Evolutionary conservation across 92 coral and sea anemone genomes (phyloP), one percentile per base, ranked within the genome.

Genomic region (Epizoanthus illoricatus): DNA sequence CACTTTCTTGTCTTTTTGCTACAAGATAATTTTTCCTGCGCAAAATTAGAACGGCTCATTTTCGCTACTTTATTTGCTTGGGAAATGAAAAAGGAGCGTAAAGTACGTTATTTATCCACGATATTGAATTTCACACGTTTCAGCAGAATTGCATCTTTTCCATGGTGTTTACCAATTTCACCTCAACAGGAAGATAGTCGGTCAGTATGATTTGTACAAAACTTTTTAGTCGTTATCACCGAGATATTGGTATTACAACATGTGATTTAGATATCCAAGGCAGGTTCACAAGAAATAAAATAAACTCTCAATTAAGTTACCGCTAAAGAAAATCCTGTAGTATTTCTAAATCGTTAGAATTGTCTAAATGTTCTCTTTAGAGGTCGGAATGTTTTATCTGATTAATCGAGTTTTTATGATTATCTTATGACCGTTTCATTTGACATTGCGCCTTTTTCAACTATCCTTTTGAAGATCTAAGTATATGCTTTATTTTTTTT

Each of bases 1-100:
- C 62, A 4, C 23, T 39, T 75, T 40, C 52, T 24, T 57, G 64
- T 11, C 8, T 24, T 58, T 58, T 21, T 7, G 42, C 60, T 15
- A 2, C 18, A 75, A 39, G 9, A 20, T 75, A 39, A 28, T 39
- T 42, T 33, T 52, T 57, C 28, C 73, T 55, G 62, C 12, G 69
- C 55, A 83, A 74, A 68, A 60, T 83, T 70, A 83, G 78, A 87
- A 65, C 73, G 65, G 57, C 52, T 66, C 55, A 28, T 71, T 84
- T 85, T 84, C 67, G 76, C 54, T 61, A 64, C 71, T 47, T 52
- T 87, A 49, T 88, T 88, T 88, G 71, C 75, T 42, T n/a, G 76
- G 63, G 57, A 36, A 68, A 80, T 19, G 36, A 39, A 61, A 76
- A 75, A 76, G 21, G 2, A 20, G 11, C 5, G 61, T 19, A 61